Evolutionary conservation across 2,797 vertebrate genomes (phyloP).

Genomic region (Scomberomorus guttatus): DNA sequence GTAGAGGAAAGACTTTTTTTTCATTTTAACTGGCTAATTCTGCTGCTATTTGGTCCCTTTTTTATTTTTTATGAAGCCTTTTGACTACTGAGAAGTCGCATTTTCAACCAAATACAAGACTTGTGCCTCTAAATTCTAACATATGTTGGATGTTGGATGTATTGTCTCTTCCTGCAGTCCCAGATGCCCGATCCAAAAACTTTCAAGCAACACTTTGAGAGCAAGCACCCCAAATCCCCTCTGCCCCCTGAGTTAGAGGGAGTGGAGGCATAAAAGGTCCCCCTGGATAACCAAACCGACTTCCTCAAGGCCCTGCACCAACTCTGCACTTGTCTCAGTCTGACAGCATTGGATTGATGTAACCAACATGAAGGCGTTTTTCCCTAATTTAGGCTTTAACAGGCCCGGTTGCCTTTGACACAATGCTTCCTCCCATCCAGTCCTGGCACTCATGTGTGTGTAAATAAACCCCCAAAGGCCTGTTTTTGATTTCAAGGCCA

Average conservation of each 20-base stretch:
- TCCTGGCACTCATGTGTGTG: slow-evolving; percentile 52
- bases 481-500: slow-evolving; percentile 41
- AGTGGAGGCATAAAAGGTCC: slow-evolving; percentile 90
- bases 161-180: slow-evolving; percentile 83
- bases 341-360: slow-evolving; percentile 62
- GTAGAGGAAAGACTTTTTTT: neutral
- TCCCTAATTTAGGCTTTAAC: slow-evolving; percentile 49
- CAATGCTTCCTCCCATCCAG: slow-evolving; percentile 48
- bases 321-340: slow-evolving; percentile 62
- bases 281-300: slow-evolving; percentile 42
- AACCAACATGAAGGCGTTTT: slow-evolving; percentile 49
- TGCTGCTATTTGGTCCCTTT: neutral
- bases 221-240: slow-evolving; percentile 96
- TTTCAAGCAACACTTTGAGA: slow-evolving; percentile 98
- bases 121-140: neutral
- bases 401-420: slow-evolving; percentile 54
- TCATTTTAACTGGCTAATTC: neutral
- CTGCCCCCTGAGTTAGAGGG: slow-evolving; percentile 93
- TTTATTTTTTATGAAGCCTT: neutral
- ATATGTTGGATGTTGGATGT: slow-evolving; percentile 8
- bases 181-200: slow-evolving; percentile 99
- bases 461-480: slow-evolving; percentile 17
- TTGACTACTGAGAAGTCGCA: neutral
- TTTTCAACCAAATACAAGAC: neutral
- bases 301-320: slow-evolving; percentile 57